Base-by-base conservation (phyloP, 2,113 vertebrate species). In the Thalassarche chlororhynchos region DNA sequence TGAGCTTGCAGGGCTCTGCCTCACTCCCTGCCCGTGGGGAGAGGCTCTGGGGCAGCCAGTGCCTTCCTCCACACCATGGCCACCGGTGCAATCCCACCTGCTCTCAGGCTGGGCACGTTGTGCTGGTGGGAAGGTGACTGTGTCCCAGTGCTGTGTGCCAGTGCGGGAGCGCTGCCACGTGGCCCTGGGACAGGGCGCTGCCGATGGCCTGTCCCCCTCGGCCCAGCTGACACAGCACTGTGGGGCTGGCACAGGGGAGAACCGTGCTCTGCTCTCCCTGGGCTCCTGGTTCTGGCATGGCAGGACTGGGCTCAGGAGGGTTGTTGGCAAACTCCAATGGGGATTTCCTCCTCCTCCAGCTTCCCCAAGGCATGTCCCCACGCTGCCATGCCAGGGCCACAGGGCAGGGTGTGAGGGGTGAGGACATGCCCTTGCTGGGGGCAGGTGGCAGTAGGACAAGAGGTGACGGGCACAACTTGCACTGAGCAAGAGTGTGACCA, bases 151-250 rank as follows among this genome's bases (percentile, higher is more conserved):
- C 60, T 6, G 0, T 36, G 36, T 68, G 52, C 25, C 1, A 8
- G 46, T n/a, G 26, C 1, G 0, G 40, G 42, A n/a, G 23, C 1
- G 4, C 58, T 74, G 79, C 65, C 4, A 6, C 0, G 0, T 26
- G 49, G 18, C n/a, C 14, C n/a, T 17, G 62, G 70, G 12, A 34
- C 18, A 25, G 3, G 20, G 20, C 1, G 4, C 78, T 88, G 34
- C 34, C 0, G 3, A 5, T 36, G 14, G 6, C 3, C 1, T 24
- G 51, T 62, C 19, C 25, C 18, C 14, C 28, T 57, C 1, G 1
- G 16, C 70, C n/a, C 9, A 47, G 29, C 17, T 72, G 24, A 15
- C 40, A 31, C 32, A 52, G 64, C 12, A n/a, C 46, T 1, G 0
- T 1, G 24, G 46, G 42, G 34, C 36, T 77, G n/a, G 57, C 52